phyloP scores from a whole-genome alignment of 2,888 invertebrate genomes.

The Dermolepida albohirtum region DNA sequence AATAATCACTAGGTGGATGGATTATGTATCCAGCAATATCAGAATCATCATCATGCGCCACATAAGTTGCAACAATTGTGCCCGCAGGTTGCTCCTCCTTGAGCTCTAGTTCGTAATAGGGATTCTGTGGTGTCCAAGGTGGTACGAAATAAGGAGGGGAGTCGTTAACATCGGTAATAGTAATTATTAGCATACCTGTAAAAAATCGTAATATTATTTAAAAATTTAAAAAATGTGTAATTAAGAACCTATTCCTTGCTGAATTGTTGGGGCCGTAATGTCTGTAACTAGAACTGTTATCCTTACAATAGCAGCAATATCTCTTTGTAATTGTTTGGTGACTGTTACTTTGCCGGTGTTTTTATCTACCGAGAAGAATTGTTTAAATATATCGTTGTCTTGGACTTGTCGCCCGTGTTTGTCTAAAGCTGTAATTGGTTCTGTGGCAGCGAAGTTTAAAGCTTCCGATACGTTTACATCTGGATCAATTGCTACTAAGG shows the following conservation, averaged over 20 bases:
- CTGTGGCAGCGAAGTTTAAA: conserved; percentile 75
- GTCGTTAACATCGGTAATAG: conserved; percentile 78
- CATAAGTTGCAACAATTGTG: conserved; percentile 80
- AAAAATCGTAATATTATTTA: conserved; percentile 39
- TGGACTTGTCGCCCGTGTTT: conserved; percentile 81
- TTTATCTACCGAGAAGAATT: conserved; percentile 75
- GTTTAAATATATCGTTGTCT: conserved; percentile 67
- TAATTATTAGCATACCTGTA: conserved; percentile 74
- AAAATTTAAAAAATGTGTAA: conserved; percentile 23
- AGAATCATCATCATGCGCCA: conserved; percentile 85
- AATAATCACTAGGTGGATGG: conserved; percentile 78
- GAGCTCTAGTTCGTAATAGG: conserved; percentile 74
- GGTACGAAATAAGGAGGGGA: conserved; percentile 76
- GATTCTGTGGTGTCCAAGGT: conserved; percentile 78
- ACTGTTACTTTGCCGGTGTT: conserved; percentile 75
- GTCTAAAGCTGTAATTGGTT: conserved; percentile 82
- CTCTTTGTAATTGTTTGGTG: conserved; percentile 72
- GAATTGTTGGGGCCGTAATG: conserved; percentile 80
- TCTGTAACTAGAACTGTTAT: conserved; percentile 86
- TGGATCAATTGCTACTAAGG: conserved; percentile 81
- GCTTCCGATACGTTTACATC: conserved; percentile 79
- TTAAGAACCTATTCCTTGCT: conserved; percentile 79
- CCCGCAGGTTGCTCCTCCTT: conserved; percentile 87
- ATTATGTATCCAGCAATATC: conserved; percentile 82
- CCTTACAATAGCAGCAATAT: conserved; percentile 79